phyloP scores from a whole-genome alignment of 2,888 invertebrate genomes.

The Imbricaverruca yamaguchii region DNA sequence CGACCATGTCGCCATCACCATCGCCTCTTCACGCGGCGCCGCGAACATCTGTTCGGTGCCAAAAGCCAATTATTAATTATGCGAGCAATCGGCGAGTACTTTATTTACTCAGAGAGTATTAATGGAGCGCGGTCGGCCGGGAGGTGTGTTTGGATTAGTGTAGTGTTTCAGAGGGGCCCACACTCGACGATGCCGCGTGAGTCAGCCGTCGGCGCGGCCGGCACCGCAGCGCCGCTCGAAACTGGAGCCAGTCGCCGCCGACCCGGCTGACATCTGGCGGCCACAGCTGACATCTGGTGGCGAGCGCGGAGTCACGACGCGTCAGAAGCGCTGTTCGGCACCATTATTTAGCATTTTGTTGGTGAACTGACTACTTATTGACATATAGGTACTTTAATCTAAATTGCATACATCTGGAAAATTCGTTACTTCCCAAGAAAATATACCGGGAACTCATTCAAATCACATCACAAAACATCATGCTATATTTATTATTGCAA shows the following conservation, averaged over 20 bases:
- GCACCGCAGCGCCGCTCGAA: neutral
- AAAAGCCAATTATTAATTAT: conserved; percentile 20
- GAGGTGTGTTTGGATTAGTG: conserved; percentile 11
- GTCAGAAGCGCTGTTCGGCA: no score
- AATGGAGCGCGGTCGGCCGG: neutral
- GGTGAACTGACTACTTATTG: no score
- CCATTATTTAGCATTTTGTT: no score
- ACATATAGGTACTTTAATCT: no score
- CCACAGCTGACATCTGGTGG: neutral
- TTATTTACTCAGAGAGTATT: conserved; percentile 18
- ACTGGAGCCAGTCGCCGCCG: neutral
- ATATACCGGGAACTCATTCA: no score
- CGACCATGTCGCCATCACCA: neutral
- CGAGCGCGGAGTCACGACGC: no score
- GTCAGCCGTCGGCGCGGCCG: neutral
- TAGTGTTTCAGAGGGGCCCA: conserved; percentile 16
- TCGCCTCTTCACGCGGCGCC: conserved; percentile 2
- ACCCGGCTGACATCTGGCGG: neutral
- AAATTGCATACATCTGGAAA: no score
- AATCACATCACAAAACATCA: no score
- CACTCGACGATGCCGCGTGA: neutral
- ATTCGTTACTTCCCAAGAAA: no score
- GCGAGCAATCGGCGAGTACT: conserved; percentile 5
- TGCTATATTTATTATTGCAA: no score
- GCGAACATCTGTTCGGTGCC: conserved; percentile 13